phyloP scores from a whole-genome alignment of 2,888 invertebrate genomes.

The Cantharis rustica region DNA sequence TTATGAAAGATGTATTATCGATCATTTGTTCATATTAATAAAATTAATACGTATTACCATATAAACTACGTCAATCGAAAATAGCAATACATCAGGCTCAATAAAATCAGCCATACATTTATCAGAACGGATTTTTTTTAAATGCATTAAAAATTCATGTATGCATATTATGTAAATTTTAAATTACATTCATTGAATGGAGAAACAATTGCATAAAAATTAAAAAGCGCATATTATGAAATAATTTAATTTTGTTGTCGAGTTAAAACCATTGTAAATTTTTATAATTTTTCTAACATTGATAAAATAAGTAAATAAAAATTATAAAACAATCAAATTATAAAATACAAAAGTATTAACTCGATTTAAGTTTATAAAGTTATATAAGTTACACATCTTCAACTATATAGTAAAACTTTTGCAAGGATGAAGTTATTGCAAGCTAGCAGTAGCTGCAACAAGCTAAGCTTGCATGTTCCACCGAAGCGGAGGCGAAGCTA shows the following conservation, averaged over 20 bases:
- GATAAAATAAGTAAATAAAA: too few relatives aligned
- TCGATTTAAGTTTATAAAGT: too few relatives aligned
- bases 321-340: too few relatives aligned
- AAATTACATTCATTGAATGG: background rate
- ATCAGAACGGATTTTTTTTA: background rate
- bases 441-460: too few relatives aligned
- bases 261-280: background rate
- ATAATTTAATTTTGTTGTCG: too few relatives aligned
- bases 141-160: background rate
- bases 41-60: background rate
- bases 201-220: background rate
- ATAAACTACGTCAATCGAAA: background rate
- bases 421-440: background rate
- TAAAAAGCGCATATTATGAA: too few relatives aligned
- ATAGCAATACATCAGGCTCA: background rate
- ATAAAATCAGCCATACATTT: background rate
- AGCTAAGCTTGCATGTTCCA: background rate
- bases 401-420: too few relatives aligned
- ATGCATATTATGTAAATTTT: background rate
- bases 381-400: too few relatives aligned
- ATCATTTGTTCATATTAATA: background rate
- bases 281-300: too few relatives aligned
- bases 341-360: too few relatives aligned
- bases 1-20: background rate
- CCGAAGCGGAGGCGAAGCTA: background rate